A percentile compares a stretch with the other conserved stretches of the same genome.
Evolutionary conservation across 2,113 vertebrate genomes (phyloP).

Genomic region (Sorex fumeus): DNA sequence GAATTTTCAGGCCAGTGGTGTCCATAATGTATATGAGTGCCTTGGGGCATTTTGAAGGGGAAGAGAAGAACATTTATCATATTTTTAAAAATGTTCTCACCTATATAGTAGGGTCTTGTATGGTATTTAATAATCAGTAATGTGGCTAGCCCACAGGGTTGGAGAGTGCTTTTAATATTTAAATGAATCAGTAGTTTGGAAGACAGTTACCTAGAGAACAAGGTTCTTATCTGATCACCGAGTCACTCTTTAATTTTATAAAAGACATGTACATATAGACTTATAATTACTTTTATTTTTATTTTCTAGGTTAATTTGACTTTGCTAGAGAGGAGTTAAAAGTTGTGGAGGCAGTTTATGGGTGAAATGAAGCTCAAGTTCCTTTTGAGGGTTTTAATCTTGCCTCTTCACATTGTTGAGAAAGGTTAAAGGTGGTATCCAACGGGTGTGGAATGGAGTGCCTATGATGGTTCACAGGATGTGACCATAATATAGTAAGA

Average conservation of each 20-base stretch:
- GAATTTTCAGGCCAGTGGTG: constrained; percentile 84
- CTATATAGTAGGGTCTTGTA: constrained; percentile 37
- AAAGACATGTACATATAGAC: constrained; percentile 29
- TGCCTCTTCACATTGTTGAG: not conserved
- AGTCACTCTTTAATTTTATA: constrained; percentile 38
- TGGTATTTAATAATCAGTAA: constrained; percentile 64
- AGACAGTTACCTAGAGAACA: constrained; percentile 9
- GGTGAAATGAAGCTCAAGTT: not conserved
- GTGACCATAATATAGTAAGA: not conserved
- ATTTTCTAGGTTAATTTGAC: not conserved
- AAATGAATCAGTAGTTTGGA: constrained; percentile 60
- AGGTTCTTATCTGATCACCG: constrained; percentile 23
- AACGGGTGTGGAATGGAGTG: not conserved
- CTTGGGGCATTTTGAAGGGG: constrained; percentile 85
- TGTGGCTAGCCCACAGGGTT: not conserved
- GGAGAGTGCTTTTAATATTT: constrained; percentile 57
- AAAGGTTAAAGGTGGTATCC: not conserved
- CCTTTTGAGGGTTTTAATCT: constrained; percentile 24
- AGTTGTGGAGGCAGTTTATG: constrained; percentile 1
- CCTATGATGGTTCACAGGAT: not conserved
- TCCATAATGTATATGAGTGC: constrained; percentile 84
- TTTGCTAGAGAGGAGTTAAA: not conserved
- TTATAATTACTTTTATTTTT: constrained; percentile 45
- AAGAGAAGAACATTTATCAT: constrained; percentile 77
- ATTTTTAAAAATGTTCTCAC: constrained; percentile 63